phyloP scores from a whole-genome alignment of 2,113 vertebrate species.

The Struthidea cinerea region DNA sequence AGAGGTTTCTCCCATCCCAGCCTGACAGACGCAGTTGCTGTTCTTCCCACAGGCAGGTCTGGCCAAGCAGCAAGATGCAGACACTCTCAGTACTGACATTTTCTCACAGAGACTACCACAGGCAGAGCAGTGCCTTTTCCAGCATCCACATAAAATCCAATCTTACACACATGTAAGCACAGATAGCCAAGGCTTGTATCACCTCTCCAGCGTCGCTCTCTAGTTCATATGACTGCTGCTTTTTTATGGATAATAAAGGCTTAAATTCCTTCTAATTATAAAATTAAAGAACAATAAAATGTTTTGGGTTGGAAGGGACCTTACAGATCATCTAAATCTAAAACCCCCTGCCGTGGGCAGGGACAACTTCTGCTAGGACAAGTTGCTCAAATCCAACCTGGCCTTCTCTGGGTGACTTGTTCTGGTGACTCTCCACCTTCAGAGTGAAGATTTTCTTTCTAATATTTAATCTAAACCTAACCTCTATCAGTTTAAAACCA shows the following conservation, averaged over 20 bases:
- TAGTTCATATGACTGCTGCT: not conserved
- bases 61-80: not conserved
- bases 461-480: not conserved
- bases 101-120: not conserved
- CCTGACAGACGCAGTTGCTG: not conserved
- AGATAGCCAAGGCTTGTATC: not conserved
- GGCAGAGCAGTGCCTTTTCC: not conserved
- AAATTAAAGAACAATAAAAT: not conserved
- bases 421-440: not conserved
- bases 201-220: not conserved
- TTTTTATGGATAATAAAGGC: not conserved
- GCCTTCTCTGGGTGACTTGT: not conserved
- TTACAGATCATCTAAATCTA: not conserved
- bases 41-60: not conserved
- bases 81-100: rapidly evolving
- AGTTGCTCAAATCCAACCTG: not conserved
- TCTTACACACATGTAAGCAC: not conserved
- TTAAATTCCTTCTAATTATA: not conserved
- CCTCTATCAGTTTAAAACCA: not conserved
- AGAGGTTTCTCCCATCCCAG: not conserved
- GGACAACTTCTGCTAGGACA: not conserved
- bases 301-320: not conserved
- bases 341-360: not conserved
- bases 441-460: not conserved
- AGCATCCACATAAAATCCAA: not conserved